Evolutionary conservation across 1,140 invertebrate species (phyloP).

Genomic region (Oryzaephilus surinamensis): DNA sequence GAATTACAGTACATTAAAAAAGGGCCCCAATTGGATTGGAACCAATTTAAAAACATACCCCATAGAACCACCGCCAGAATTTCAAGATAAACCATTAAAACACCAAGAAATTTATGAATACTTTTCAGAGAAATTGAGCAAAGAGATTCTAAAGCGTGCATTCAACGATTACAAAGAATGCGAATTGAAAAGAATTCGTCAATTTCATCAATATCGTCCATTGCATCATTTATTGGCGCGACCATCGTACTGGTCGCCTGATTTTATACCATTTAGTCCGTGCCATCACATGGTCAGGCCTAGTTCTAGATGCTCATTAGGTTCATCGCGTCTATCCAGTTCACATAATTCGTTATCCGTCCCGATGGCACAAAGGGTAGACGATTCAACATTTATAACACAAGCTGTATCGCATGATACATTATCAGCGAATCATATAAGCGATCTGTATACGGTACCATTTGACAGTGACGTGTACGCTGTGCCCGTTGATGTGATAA

Average conservation of each 20-base stretch:
- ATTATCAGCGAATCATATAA: conserved; percentile 56
- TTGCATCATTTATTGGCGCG: conserved; percentile 10
- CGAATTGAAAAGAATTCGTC: conserved; percentile 11
- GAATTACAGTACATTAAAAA: conserved; percentile 71
- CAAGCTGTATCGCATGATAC: conserved; percentile 76
- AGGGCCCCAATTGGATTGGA: conserved; percentile 52
- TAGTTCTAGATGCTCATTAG: conserved; percentile 58
- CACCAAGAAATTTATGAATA: conserved; percentile 16
- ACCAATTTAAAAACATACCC: conserved; percentile 39
- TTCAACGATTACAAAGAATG: conserved; percentile 20
- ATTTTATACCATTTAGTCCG: conserved; percentile 50
- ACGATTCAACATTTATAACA: conserved; percentile 76
- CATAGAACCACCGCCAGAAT: conserved; percentile 69
- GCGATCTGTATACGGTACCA: conserved; percentile 75
- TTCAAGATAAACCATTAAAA: conserved; percentile 57
- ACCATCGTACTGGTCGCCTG: conserved; percentile 49
- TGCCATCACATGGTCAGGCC: conserved; percentile 50
- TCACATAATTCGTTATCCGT: conserved; percentile 70
- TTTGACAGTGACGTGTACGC: conserved; percentile 79
- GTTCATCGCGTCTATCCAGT: conserved; percentile 59
- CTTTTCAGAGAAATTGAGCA: conserved; percentile 25
- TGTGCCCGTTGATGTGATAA: conserved; percentile 67
- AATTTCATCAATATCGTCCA: conserved; percentile 4
- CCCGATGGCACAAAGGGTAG: conserved; percentile 53
- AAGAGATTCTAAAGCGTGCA: conserved; percentile 27